Percentiles rank a stretch among this genome's conserved stretches.
Evolutionary conservation across 2,888 invertebrate species (phyloP).

Genomic region (Helobdella robusta): DNA sequence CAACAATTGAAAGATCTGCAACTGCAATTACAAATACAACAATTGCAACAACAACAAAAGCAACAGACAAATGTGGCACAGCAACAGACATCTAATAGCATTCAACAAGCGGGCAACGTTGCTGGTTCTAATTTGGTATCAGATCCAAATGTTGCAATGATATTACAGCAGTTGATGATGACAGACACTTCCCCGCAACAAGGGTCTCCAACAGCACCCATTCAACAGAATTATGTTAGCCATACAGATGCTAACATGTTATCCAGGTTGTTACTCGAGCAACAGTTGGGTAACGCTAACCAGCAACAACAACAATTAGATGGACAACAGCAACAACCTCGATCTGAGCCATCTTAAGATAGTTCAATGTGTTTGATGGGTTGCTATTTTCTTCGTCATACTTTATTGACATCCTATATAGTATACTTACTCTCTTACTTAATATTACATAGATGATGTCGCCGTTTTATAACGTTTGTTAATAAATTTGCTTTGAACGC

Average conservation of each 20-base stretch:
- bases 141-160: not conserved
- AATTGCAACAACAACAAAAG: not conserved
- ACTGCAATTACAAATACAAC: not conserved
- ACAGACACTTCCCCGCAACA: not conserved
- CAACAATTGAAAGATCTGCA: slow-evolving; percentile 5
- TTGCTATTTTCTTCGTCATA: no score
- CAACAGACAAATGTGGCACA: not conserved
- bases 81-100: no score
- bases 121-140: not conserved
- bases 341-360: no score
- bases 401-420: no score
- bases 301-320: slow-evolving; percentile 5
- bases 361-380: no score
- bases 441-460: no score
- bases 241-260: not conserved
- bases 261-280: not conserved
- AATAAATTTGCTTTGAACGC: no score
- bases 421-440: no score
- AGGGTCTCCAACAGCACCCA: not conserved
- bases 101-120: not conserved
- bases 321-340: no score
- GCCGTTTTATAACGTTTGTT: no score
- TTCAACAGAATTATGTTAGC: not conserved
- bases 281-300: not conserved
- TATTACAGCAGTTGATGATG: no score